phyloP scores from a whole-genome alignment of 2,113 vertebrate genomes.

The Athene cunicularia region DNA sequence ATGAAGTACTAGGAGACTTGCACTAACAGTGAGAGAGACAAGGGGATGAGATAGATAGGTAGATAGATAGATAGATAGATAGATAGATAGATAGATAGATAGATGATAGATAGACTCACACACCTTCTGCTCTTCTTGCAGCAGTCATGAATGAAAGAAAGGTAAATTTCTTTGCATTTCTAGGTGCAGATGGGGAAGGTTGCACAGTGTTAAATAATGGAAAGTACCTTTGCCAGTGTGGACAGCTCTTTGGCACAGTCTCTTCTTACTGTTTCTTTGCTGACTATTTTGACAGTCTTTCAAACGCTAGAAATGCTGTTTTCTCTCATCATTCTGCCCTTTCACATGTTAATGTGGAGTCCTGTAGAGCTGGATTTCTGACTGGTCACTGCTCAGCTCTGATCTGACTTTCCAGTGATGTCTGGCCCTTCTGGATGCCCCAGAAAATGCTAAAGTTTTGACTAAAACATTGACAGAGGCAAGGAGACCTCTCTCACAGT shows the following conservation, averaged over 20 bases:
- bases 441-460: background rate
- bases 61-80: no score
- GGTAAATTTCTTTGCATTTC: background rate
- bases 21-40: background rate
- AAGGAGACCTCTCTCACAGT: background rate
- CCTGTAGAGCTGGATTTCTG: background rate
- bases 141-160: background rate
- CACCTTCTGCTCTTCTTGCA: background rate
- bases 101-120: no score
- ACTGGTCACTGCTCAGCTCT: background rate
- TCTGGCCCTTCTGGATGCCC: background rate
- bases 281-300: background rate
- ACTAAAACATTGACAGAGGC: background rate
- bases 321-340: background rate
- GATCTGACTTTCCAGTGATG: background rate
- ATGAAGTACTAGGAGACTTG: background rate
- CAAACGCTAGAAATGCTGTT: background rate
- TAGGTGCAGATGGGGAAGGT: background rate
- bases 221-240: background rate
- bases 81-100: no score
- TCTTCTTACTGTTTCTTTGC: background rate
- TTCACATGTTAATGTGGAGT: rapidly evolving
- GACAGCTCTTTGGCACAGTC: background rate
- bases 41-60: background rate
- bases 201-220: background rate